Evolutionary conservation across 2,113 vertebrate genomes (phyloP).

Genomic region (Ranitomeya variabilis): DNA sequence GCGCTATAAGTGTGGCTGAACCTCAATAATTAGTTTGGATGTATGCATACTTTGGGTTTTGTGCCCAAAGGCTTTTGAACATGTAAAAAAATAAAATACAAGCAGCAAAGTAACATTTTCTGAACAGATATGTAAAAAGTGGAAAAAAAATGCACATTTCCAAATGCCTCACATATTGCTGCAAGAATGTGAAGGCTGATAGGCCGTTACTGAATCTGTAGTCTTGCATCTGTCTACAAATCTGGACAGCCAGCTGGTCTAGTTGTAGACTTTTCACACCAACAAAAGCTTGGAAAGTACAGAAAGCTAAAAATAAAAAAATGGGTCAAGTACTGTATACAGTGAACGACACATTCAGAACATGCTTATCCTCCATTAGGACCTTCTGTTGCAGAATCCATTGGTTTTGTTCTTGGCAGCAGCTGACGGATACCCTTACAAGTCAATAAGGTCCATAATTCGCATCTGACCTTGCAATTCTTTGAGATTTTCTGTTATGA

Average conservation of each 20-base stretch:
- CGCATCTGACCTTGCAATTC: no score
- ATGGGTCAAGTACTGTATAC: background rate
- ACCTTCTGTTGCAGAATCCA: no score
- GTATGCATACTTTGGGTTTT: no score
- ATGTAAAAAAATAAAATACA: background rate
- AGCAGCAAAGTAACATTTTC: background rate
- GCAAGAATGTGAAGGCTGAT: background rate
- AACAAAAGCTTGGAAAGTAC: background rate
- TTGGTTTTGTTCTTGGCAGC: no score
- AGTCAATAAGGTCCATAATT: no score
- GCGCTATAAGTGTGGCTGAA: no score
- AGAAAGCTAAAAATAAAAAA: background rate
- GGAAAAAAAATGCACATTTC: background rate
- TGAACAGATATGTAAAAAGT: background rate
- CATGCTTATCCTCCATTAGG: no score
- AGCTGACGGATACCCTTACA: no score
- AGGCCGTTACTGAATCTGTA: background rate
- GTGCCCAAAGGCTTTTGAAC: background rate
- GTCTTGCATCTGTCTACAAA: slow-evolving; percentile 37
- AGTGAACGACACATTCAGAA: background rate
- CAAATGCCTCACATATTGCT: slow-evolving; percentile 14
- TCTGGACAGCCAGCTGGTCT: slow-evolving; percentile 34
- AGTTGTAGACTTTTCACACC: background rate
- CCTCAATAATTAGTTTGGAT: no score
- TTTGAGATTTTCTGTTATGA: no score